A percentile compares a stretch with the other conserved stretches of the same genome.
These are phyloP conservation scores for Agrochola litura DNA, from an alignment of 2,888 invertebrate genomes.

Conservation along the genomic window DNA sequence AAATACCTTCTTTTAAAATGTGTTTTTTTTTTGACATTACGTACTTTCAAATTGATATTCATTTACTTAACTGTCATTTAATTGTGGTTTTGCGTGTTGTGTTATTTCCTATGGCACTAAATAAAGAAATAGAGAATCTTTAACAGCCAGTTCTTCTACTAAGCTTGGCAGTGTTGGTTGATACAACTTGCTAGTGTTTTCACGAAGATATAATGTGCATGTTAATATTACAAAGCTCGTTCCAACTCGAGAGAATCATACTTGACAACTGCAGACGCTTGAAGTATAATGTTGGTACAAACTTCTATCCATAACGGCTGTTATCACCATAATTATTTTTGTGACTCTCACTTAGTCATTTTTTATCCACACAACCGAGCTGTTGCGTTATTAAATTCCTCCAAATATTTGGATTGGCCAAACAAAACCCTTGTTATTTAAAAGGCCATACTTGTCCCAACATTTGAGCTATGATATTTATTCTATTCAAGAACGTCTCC, in stretches of 20 bases:
- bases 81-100: neutral
- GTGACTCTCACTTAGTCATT: neutral
- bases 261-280: neutral
- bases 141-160: neutral
- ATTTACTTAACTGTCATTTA: neutral
- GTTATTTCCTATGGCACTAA: neutral
- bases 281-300: neutral
- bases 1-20: too few species aligned
- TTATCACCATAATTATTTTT: neutral
- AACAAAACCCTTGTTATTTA: constrained; percentile 21
- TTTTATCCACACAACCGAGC: too few species aligned
- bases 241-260: neutral
- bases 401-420: neutral
- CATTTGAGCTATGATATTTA: constrained; percentile 32
- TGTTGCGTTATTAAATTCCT: neutral
- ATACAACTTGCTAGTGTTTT: neutral
- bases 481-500: constrained; percentile 44
- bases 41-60: neutral
- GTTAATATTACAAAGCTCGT: neutral
- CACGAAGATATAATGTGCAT: neutral
- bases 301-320: neutral
- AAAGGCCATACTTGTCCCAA: constrained; percentile 31
- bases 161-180: neutral
- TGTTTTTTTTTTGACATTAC: neutral
- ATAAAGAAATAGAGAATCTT: neutral